Evolutionary conservation across 2,888 invertebrate genomes (phyloP).

Genomic region (Melolontha melolontha): DNA sequence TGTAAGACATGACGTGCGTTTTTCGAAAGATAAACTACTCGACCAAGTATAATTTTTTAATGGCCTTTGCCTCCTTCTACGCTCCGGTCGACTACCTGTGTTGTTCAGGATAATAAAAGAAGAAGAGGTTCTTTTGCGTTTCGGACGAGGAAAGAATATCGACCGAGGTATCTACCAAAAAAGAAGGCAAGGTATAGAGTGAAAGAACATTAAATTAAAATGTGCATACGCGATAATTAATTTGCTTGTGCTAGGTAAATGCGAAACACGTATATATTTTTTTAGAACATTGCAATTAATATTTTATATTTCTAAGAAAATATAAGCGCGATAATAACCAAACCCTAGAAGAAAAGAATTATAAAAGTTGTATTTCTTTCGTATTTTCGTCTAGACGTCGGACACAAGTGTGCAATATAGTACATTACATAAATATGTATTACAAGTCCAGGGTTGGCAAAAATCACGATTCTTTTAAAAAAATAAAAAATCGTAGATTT

Average conservation of each 20-base stretch:
- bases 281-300: constrained; percentile 6
- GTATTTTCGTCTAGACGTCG: too few species aligned
- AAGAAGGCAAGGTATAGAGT: constrained; percentile 7
- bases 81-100: constrained; percentile 43
- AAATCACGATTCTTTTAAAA: too few species aligned
- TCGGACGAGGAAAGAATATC: constrained; percentile 31
- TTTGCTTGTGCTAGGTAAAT: constrained; percentile 32
- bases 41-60: constrained; percentile 43
- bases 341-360: background rate
- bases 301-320: constrained; percentile 14
- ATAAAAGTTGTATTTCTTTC: too few species aligned
- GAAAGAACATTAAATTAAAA: constrained; percentile 30
- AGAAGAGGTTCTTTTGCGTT: background rate
- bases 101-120: constrained; percentile 38
- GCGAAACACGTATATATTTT: constrained; percentile 10
- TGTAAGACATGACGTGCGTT: constrained; percentile 41
- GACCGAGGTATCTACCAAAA: constrained; percentile 11
- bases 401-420: too few species aligned
- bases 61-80: constrained; percentile 39
- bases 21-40: constrained; percentile 44
- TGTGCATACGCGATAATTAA: constrained; percentile 36
- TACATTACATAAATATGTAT: too few species aligned
- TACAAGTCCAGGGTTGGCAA: too few species aligned
- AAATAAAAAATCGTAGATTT: too few species aligned
- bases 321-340: background rate